Percentiles rank a stretch among this genome's conserved stretches.
phyloP scores from a whole-genome alignment of 2,888 invertebrate species.

The Drosophila emarginata region DNA sequence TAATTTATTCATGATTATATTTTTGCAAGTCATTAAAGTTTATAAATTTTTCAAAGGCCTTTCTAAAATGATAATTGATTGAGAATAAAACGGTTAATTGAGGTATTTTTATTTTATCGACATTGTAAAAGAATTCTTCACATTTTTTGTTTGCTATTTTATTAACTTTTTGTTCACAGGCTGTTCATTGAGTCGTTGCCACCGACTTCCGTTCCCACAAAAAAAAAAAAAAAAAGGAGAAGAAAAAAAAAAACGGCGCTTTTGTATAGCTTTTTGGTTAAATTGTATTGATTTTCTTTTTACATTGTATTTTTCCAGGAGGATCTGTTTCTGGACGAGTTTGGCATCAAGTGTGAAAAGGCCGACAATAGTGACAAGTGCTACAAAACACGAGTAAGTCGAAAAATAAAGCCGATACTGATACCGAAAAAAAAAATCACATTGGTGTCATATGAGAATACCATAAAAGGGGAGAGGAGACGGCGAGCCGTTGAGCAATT shows the following conservation, averaged over 20 bases:
- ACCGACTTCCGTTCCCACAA: constrained; percentile 51
- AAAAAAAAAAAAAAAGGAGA: neutral
- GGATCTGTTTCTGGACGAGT: constrained; percentile 75
- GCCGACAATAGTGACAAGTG: constrained; percentile 72
- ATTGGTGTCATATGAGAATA: constrained; percentile 1
- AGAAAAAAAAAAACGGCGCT: too few species aligned
- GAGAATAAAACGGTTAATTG: neutral
- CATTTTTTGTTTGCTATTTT: constrained; percentile 10
- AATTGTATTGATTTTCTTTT: constrained; percentile 2
- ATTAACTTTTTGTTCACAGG: neutral
- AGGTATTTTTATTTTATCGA: neutral
- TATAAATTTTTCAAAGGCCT: neutral
- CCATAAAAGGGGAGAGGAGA: neutral
- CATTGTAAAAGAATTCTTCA: neutral
- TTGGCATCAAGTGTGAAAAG: constrained; percentile 70
- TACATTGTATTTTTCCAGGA: constrained; percentile 61
- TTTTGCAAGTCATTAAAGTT: neutral
- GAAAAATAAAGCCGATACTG: neutral
- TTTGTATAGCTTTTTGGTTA: neutral
- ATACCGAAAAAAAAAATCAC: neutral
- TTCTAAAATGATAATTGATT: constrained; percentile 5
- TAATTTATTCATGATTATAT: constrained; percentile 1
- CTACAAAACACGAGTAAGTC: constrained; percentile 75
- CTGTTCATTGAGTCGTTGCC: constrained; percentile 13
- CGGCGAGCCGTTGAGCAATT: constrained; percentile 31